A percentile compares a stretch with the other conserved stretches of the same genome.
Conservation (phyloP, 2,113 vertebrate species). For the Strix uralensis region DNA sequence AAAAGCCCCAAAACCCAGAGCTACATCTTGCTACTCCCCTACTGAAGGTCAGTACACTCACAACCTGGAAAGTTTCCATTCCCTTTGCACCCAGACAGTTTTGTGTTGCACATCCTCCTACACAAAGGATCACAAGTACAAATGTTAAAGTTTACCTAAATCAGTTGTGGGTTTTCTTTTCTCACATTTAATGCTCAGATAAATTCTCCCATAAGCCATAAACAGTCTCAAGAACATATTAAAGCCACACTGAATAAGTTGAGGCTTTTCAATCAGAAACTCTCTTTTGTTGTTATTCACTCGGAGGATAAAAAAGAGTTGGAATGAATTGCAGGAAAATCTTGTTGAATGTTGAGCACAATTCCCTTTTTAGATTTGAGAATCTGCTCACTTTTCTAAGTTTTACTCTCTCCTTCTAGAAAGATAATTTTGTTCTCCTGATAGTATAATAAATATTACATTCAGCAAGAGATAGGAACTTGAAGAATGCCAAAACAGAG, state of each 20-base stretch:
- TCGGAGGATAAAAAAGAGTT: neutral
- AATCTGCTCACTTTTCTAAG: neutral
- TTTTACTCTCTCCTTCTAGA: neutral
- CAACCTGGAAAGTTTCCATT: slow-evolving; percentile 28
- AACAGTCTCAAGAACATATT: neutral
- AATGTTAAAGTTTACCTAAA: slow-evolving; percentile 2
- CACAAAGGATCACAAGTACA: neutral
- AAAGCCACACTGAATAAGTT: neutral
- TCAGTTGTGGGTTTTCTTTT: neutral
- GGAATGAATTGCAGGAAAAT: neutral
- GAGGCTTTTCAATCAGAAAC: neutral
- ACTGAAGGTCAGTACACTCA: slow-evolving; percentile 25
- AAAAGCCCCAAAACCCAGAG: neutral
- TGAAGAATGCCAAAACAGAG: neutral
- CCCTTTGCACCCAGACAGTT: neutral
- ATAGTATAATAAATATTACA: neutral
- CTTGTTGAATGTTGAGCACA: neutral
- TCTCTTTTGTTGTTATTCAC: neutral
- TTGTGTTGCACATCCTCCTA: slow-evolving; percentile 46
- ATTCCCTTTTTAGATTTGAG: neutral
- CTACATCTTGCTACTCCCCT: neutral
- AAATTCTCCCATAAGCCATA: neutral
- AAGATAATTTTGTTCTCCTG: neutral
- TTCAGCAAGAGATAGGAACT: neutral
- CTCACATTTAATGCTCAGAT: neutral